Conservation (phyloP, 1,140 invertebrate species). For the Rhyzopertha dominica region DNA sequence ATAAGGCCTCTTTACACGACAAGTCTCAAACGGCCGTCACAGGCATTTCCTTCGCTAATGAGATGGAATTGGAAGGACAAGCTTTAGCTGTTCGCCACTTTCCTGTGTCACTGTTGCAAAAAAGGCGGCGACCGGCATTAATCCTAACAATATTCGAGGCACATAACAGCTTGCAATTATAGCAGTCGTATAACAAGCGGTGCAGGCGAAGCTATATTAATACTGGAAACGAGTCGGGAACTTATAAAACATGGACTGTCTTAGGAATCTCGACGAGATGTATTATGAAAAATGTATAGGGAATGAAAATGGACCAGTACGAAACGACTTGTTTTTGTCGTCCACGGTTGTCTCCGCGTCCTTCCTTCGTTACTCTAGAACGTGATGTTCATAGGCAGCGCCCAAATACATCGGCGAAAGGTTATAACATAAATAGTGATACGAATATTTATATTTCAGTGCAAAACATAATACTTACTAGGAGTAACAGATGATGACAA, state of each 20-base stretch:
- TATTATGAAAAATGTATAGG: constrained; percentile 25
- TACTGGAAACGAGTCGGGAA: constrained; percentile 10
- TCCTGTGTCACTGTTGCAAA: constrained; percentile 22
- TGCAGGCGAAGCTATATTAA: constrained; percentile 16
- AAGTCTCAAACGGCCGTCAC: constrained; percentile 42
- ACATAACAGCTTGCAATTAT: constrained; percentile 11
- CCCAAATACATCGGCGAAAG: too few relatives aligned
- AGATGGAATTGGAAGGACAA: constrained; percentile 46
- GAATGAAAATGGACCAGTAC: constrained; percentile 8
- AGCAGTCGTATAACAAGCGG: constrained; percentile 4
- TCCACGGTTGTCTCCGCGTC: constrained; percentile 8
- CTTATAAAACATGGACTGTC: constrained; percentile 16
- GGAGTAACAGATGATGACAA: too few relatives aligned
- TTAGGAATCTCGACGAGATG: constrained; percentile 18
- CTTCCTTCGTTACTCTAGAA: too few relatives aligned
- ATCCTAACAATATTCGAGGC: constrained; percentile 32
- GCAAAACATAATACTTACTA: too few relatives aligned
- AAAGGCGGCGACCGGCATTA: constrained; percentile 33
- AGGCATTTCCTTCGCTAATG: constrained; percentile 45
- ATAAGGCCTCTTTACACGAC: constrained; percentile 41
- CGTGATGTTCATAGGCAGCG: too few relatives aligned
- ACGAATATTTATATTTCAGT: too few relatives aligned
- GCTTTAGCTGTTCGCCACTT: constrained; percentile 36
- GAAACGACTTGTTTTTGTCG: constrained; percentile 9
- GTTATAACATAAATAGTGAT: too few relatives aligned